Base-by-base conservation (phyloP, 2,888 invertebrate genomes). In the Camponotus fellah region DNA sequence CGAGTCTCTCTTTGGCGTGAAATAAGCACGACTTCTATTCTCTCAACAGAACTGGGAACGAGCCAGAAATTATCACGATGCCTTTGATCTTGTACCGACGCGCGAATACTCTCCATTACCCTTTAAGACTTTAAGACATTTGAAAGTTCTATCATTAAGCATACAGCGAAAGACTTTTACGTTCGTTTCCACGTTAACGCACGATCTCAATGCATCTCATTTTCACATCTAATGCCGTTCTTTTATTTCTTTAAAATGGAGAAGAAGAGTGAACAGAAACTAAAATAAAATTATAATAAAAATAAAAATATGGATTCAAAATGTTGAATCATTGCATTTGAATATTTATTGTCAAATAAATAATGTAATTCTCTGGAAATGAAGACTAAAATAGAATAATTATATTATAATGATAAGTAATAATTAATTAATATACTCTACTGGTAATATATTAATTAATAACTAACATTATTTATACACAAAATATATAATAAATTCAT, bases 81-180 rank as follows among this genome's bases (percentile, higher is more conserved):
- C 77, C 77, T 77, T 77, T 77, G 77, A 77, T 66, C 77, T 68
- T 14, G 40, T 21, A 34, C 34, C 40, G n/a, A 26, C 56, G n/a
- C 32, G 40, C 56, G 26, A 77, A 75, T 32, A 32, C 26, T 5
- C 68, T 69, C 58, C 43, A 58, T 77, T 58, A 77, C 58, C 77
- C 43, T 69, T 69, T 69, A 68, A 64, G 49, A 37, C 32, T 69
- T 58, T 43, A 68, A 65, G 37, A 49, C 58, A 77, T 69, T 58
- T 69, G 32, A 69, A 77, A 77, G 69, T 77, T 77, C 43, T 10
- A 32, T 34, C 69, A 69, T 77, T 69, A 69, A 69, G 34, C 10
- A 32, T 12, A 58, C 32, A n/a, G 56, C n/a, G 32, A 32, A 58
- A 43, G 32, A 58, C 21, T 43, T 69, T 77, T 12, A 69, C 32